phyloP scores from a whole-genome alignment of 2,888 invertebrate genomes.

The Epistrophe eligans region DNA sequence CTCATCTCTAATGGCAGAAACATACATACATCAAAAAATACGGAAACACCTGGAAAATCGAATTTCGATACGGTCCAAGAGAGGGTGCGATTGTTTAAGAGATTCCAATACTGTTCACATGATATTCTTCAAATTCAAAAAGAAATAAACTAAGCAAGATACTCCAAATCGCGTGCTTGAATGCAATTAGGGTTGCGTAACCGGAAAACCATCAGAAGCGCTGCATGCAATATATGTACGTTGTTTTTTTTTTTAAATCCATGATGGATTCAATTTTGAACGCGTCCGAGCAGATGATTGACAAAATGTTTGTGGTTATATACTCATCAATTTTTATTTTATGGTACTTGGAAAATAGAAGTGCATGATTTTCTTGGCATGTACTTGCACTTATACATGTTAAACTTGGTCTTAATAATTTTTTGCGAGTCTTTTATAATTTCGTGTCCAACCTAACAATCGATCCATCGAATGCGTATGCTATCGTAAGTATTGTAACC shows the following conservation, averaged over 20 bases:
- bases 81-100: slow-evolving; percentile 52
- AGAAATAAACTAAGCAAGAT: not conserved
- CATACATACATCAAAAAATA: slow-evolving; percentile 20
- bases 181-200: slow-evolving; percentile 65
- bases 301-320: slow-evolving; percentile 34
- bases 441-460: no score
- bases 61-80: slow-evolving; percentile 68
- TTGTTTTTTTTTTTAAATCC: slow-evolving; percentile 6
- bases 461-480: no score
- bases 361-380: not conserved
- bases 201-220: slow-evolving; percentile 65
- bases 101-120: slow-evolving; percentile 64
- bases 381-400: not conserved
- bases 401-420: no score
- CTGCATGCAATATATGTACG: slow-evolving; percentile 20
- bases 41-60: slow-evolving; percentile 74
- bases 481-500: no score
- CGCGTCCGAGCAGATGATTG: slow-evolving; percentile 65
- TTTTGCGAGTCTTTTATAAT: no score
- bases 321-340: slow-evolving; percentile 3
- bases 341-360: not conserved
- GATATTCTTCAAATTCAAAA: slow-evolving; percentile 13
- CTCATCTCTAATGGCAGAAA: slow-evolving; percentile 33
- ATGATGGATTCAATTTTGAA: slow-evolving; percentile 45
- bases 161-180: slow-evolving; percentile 60